Conservation (phyloP, 2,888 invertebrate species). For the Anoplius nigerrimus region DNA sequence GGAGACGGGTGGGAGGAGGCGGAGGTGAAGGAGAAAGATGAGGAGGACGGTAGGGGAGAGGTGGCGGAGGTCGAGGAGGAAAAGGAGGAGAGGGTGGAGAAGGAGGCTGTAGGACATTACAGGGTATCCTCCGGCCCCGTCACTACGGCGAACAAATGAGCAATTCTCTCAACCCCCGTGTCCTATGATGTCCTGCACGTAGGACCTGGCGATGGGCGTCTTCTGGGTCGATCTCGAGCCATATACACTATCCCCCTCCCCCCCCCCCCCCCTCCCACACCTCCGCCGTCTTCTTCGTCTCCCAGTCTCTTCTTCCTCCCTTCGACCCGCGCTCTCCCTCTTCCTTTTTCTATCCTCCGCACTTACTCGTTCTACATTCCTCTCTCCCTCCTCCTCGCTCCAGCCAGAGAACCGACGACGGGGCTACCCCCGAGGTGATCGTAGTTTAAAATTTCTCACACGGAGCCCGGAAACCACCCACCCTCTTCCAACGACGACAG, state of each 20-base stretch:
- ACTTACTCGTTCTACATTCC: constrained; percentile 33
- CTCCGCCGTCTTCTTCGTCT: constrained; percentile 42
- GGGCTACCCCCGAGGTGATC: constrained; percentile 65
- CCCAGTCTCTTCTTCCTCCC: constrained; percentile 50
- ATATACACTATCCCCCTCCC: constrained; percentile 34
- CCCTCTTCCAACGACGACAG: constrained; percentile 51
- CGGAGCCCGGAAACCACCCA: constrained; percentile 68
- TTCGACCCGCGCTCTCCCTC: constrained; percentile 25
- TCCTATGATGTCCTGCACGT: constrained; percentile 73
- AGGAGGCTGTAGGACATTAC: constrained; percentile 70
- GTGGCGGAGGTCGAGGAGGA: constrained; percentile 15
- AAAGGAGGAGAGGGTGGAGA: constrained; percentile 43
- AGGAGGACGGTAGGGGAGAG: not conserved
- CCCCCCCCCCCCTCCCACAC: constrained; percentile 33
- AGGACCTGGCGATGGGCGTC: constrained; percentile 63
- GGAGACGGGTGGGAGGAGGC: constrained; percentile 15
- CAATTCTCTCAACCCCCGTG: constrained; percentile 72
- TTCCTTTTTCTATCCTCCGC: constrained; percentile 23
- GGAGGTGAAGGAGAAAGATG: constrained; percentile 26
- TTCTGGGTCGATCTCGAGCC: constrained; percentile 64
- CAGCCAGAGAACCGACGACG: constrained; percentile 28
- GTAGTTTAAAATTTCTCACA: constrained; percentile 74
- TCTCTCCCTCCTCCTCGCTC: not conserved
- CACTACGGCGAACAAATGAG: constrained; percentile 72
- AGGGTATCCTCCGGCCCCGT: constrained; percentile 67